Percentiles rank a stretch among this genome's conserved stretches.
These are phyloP conservation scores for Pseudomyrmex gracilis DNA, from an alignment of 1,140 invertebrate genomes.

Conservation along the genomic window DNA sequence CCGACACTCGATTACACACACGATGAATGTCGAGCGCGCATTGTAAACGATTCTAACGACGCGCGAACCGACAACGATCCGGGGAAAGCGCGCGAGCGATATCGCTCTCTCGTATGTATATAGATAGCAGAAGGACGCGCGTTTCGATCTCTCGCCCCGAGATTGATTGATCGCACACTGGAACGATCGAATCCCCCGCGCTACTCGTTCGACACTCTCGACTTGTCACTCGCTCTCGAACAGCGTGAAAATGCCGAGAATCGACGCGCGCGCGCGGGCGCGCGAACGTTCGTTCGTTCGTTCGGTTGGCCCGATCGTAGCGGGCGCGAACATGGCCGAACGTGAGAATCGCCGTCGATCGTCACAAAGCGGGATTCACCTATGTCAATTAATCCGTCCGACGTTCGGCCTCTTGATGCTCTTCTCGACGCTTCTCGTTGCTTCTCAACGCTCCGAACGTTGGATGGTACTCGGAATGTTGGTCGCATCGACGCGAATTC, in stretches of 20 bases:
- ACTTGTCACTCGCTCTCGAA: too few relatives aligned
- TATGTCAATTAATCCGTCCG: background rate
- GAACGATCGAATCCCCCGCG: too few relatives aligned
- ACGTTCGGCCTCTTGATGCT: background rate
- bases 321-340: background rate
- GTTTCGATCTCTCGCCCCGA: too few relatives aligned
- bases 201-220: too few relatives aligned
- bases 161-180: too few relatives aligned
- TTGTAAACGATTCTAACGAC: background rate
- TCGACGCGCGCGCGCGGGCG: too few relatives aligned
- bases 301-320: background rate
- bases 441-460: background rate
- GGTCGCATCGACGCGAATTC: too few relatives aligned
- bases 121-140: too few relatives aligned
- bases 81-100: too few relatives aligned
- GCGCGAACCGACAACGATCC: background rate
- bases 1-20: background rate
- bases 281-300: too few relatives aligned
- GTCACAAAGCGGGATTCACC: background rate
- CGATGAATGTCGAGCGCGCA: background rate
- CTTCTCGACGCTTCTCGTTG: background rate
- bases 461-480: background rate
- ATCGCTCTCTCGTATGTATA: too few relatives aligned
- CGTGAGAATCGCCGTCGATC: background rate
- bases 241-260: too few relatives aligned